Conservation (phyloP, 2,113 vertebrate genomes). For the Macrotus californicus region DNA sequence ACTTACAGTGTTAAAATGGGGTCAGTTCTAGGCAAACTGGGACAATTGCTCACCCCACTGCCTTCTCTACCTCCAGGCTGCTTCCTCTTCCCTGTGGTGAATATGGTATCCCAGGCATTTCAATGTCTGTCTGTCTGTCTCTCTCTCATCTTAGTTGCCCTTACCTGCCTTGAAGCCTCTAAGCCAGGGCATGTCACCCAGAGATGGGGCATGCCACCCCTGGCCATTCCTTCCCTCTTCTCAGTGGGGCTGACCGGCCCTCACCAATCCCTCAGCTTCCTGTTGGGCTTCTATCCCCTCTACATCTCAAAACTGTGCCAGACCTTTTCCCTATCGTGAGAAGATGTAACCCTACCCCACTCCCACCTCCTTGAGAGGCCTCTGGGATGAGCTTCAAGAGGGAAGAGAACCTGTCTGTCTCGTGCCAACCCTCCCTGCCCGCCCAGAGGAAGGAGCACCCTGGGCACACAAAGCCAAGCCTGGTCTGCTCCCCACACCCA, state of each 20-base stretch:
- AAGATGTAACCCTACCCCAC: neutral
- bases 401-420: neutral
- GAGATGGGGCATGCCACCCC: neutral
- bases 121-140: neutral
- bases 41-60: neutral
- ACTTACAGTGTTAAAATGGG: neutral
- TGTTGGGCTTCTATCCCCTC: neutral
- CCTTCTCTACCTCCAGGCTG: neutral
- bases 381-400: neutral
- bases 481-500: rapidly evolving
- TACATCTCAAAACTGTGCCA: neutral
- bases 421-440: neutral
- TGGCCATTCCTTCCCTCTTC: neutral
- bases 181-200: neutral
- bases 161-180: neutral
- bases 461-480: neutral
- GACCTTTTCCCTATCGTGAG: neutral
- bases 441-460: neutral
- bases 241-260: neutral
- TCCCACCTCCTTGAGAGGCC: neutral
- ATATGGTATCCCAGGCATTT: neutral
- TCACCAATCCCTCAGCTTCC: neutral
- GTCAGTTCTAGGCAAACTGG: neutral
- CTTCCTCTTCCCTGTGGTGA: neutral
- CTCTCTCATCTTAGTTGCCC: neutral